Conservation (phyloP, 1,140 invertebrate species). For the Phthorimaea operculella region DNA sequence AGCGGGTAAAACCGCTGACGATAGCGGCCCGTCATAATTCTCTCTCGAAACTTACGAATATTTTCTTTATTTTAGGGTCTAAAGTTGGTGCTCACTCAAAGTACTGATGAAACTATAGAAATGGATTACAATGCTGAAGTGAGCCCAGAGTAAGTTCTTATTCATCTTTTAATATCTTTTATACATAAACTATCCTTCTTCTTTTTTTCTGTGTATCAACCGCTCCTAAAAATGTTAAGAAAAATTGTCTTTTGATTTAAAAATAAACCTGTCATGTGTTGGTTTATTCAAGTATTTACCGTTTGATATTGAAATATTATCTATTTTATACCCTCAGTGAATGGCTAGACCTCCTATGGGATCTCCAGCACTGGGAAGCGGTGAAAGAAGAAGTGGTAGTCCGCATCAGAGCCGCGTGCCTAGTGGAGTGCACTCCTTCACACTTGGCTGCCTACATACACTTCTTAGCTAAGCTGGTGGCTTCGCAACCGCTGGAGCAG, state of each 20-base stretch:
- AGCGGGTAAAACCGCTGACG: no score
- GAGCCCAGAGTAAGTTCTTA: slow-evolving; percentile 57
- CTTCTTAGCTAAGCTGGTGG: slow-evolving; percentile 82
- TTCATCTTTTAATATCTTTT: neutral
- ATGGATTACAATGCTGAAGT: slow-evolving; percentile 63
- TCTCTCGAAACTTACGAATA: neutral
- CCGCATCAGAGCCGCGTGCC: slow-evolving; percentile 83
- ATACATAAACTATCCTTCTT: no score
- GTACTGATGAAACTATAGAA: slow-evolving; percentile 46
- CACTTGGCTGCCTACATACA: slow-evolving; percentile 90
- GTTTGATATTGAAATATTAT: no score
- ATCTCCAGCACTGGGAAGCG: slow-evolving; percentile 77
- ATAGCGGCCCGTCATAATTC: no score
- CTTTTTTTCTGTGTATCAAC: no score
- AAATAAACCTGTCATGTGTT: no score
- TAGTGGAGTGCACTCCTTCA: slow-evolving; percentile 88
- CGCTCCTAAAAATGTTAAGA: no score
- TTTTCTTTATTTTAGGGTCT: slow-evolving; percentile 67
- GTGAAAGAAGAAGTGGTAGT: slow-evolving; percentile 76
- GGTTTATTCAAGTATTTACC: no score
- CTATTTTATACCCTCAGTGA: slow-evolving; percentile 46
- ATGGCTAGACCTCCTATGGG: slow-evolving; percentile 85
- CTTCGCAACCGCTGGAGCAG: slow-evolving; percentile 67
- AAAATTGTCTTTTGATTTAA: no score
- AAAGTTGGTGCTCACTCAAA: slow-evolving; percentile 71